Evolutionary conservation across 64 coral and sea anemone genomes (phyloP).

Genomic region (Montipora foliosa): DNA sequence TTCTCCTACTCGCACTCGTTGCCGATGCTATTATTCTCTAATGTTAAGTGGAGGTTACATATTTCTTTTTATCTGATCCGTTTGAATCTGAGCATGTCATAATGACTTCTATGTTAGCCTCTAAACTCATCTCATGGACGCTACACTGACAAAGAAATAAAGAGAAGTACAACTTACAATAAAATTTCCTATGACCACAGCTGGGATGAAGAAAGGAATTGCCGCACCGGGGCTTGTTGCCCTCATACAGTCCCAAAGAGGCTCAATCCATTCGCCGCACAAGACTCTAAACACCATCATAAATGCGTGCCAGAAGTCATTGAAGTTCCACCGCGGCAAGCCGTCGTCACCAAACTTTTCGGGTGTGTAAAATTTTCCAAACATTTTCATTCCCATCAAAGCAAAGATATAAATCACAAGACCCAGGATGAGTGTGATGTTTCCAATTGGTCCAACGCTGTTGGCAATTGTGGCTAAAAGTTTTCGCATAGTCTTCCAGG

Average conservation of each 20-base stretch:
- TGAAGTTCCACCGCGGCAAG: conserved; percentile 90
- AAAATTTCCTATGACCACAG: conserved; percentile 84
- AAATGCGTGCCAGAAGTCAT: conserved; percentile 89
- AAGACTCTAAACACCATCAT: conserved; percentile 88
- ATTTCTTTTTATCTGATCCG: no score
- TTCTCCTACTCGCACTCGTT: no score
- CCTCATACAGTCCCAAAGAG: conserved; percentile 88
- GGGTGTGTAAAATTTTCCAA: conserved; percentile 76
- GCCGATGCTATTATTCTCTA: no score
- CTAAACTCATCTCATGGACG: no score
- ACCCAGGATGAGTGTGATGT: conserved; percentile 84
- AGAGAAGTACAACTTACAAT: conserved; percentile 65
- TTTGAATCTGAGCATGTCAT: no score
- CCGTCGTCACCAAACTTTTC: conserved; percentile 68
- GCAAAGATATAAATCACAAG: conserved; percentile 92
- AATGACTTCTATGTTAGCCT: no score
- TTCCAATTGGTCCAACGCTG: conserved; percentile 78
- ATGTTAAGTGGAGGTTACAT: no score
- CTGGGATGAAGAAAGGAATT: conserved; percentile 77
- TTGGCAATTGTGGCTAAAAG: conserved; percentile 74
- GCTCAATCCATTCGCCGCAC: conserved; percentile 90
- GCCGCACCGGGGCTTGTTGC: conserved; percentile 55
- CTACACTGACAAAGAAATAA: background rate
- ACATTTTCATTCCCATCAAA: conserved; percentile 81
- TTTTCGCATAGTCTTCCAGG: conserved; percentile 86